Base-by-base conservation (phyloP, 2,113 vertebrate genomes). In the Siphamia tubifer region DNA sequence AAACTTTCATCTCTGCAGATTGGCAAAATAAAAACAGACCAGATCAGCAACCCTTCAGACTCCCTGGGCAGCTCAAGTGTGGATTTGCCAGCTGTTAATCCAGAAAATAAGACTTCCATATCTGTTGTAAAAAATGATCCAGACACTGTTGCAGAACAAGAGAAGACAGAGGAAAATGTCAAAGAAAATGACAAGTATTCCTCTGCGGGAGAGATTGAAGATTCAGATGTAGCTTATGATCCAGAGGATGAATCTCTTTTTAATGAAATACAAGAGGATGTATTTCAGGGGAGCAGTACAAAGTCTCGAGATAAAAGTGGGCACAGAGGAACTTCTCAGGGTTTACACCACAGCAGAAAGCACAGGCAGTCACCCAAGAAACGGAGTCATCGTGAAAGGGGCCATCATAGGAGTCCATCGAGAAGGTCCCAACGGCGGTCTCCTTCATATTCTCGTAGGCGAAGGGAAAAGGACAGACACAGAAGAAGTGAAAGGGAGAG, bases 221-320 rank as follows among this genome's bases (percentile, higher is more conserved):
- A 91, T 74, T 91, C 88, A 42, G 96, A 96, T 68, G 94, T 96
- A 43, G 95, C 95, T 19, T 98, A 97, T 0, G 96, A 98, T 77
- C 96, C 96, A 1, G 96, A 97, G 63, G 96, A 98, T 40, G 95
- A 98, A 85, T 95, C 95, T 0, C 95, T 98, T 52, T 75, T 98
- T 61, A 92, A 96, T 82, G 94, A 96, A 86, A 94, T 95, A 55
- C 94, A 95, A 74, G 93, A 94, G 2, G 94, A 94, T 80, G 91
- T 88, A 19, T 88, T 95, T 71, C 93, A 94, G 90, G 93, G 57
- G 31, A 24, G 32, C n/a, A 79, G 65, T 19, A 15, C 23, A 38
- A 86, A 57, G 16, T 19, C 53, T 21, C 35, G 4, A 16, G 79
- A 90, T 13, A 72, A 48, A 74, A n/a, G 56, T 31, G 54, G 65